A percentile compares a stretch with the other conserved stretches of the same genome.
These are phyloP conservation scores for Actinernus sp. DNA, from an alignment of 92 coral and sea anemone species.

Conservation along the genomic window DNA sequence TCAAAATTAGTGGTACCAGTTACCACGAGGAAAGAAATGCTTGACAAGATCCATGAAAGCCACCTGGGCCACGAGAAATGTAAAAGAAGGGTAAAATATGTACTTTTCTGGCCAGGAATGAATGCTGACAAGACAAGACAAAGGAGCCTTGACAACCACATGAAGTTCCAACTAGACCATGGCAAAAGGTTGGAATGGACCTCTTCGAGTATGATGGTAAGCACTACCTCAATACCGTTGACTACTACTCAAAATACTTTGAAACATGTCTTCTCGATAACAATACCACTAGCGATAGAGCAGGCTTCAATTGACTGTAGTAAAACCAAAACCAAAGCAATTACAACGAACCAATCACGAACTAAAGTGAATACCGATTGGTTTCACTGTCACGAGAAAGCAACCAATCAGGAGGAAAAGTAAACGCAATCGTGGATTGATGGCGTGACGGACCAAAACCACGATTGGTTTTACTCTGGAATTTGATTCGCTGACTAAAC, in stretches of 20 bases:
- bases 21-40: constrained; percentile 51
- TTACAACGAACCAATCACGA: no score
- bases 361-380: no score
- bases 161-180: constrained; percentile 53
- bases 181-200: constrained; percentile 65
- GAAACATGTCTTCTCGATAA: constrained; percentile 45
- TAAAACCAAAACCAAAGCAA: no score
- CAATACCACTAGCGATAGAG: no score
- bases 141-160: constrained; percentile 48
- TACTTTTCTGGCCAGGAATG: constrained; percentile 69
- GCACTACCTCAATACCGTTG: constrained; percentile 44
- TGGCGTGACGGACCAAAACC: no score
- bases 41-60: no score
- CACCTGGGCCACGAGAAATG: constrained; percentile 60
- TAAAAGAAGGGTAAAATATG: constrained; percentile 59
- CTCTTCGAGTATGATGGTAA: constrained; percentile 61
- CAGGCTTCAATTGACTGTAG: no score
- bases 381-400: no score
- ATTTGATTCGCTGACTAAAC: no score
- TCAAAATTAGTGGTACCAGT: constrained; percentile 63
- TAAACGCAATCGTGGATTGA: no score
- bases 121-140: constrained; percentile 35
- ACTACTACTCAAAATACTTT: constrained; percentile 62
- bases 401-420: no score
- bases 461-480: no score